These are phyloP conservation scores for Zophobas atratus DNA, from an alignment of 1,140 invertebrate species.

Conservation along the genomic window DNA sequence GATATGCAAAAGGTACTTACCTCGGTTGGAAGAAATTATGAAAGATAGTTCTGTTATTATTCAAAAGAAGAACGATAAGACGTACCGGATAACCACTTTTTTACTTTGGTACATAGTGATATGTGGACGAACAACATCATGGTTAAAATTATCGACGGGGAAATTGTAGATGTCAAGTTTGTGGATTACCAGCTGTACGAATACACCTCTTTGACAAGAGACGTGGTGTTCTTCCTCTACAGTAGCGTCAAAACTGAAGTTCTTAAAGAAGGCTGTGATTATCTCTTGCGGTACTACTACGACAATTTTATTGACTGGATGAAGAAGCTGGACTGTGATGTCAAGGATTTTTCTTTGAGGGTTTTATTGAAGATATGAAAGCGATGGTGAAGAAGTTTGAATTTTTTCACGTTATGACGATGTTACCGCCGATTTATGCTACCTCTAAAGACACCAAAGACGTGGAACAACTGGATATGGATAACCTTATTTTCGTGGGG, in stretches of 20 bases:
- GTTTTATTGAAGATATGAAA: slow-evolving; percentile 53
- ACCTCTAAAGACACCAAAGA: slow-evolving; percentile 16
- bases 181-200: slow-evolving; percentile 75
- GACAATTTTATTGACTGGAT: slow-evolving; percentile 67
- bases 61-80: slow-evolving; percentile 51
- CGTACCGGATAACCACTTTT: slow-evolving; percentile 66
- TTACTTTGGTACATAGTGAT: slow-evolving; percentile 72
- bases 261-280: slow-evolving; percentile 65
- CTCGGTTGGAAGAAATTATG: background rate
- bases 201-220: slow-evolving; percentile 69
- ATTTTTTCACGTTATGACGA: slow-evolving; percentile 54
- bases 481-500: slow-evolving; percentile 4
- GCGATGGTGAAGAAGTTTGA: slow-evolving; percentile 23
- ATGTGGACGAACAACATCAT: slow-evolving; percentile 77
- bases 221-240: slow-evolving; percentile 73
- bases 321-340: slow-evolving; percentile 52
- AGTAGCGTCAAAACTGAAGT: slow-evolving; percentile 68
- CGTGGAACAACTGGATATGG: slow-evolving; percentile 29
- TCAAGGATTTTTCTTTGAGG: slow-evolving; percentile 48
- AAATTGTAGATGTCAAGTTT: slow-evolving; percentile 70
- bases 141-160: slow-evolving; percentile 66
- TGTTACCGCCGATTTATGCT: slow-evolving; percentile 47
- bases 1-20: background rate
- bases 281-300: slow-evolving; percentile 70
- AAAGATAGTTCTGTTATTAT: background rate